Evolutionary conservation across 2,797 vertebrate genomes (phyloP), one percentile per base, ranked within the genome.

Genomic region (Darevskia nairensis): DNA sequence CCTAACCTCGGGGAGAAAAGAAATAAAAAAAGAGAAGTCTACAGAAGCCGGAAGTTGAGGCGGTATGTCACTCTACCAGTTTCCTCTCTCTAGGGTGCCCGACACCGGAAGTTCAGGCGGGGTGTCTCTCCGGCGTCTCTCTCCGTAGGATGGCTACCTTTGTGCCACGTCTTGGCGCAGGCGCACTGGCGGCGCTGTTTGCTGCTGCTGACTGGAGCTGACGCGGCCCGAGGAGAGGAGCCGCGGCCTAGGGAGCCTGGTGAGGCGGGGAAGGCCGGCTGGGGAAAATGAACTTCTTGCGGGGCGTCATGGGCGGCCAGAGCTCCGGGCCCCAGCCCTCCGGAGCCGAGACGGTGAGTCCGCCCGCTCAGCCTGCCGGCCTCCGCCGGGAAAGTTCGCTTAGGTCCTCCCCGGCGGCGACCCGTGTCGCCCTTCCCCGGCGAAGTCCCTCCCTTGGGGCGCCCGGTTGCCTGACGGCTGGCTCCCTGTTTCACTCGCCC

Each of bases 321-420:
- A 96, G 96, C 91, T 94, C 98, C 88, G 98, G 98, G 95, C 97
- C 98, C 84, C 98, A 98, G 94, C 98, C 98, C 27, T 98, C 98
- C 4, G 98, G 98, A 93, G 98, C 98, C 5, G 98, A 99, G 94
- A 99, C 99, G 97, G 99, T 99, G 97, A 97, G 98, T 92, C 71
- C 68, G 68, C 8, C 2, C 13, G 2, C 35, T 35, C 35, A 35
- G 35, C 35, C 35, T 35, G 35, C 35, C 35, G 35, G 35, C 29
- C 21, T 86, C 9, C 15, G 21, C 4, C 29, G 29, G 4, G 17
- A 3, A 27, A 46, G 39, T n/a, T 35, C 8, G 61, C 3, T 15
- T 15, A 55, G 50, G 50, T 55, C 11, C 50, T 3, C 3, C 50
- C 50, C 50, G 50, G 50, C 50, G 50, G 50, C 50, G 50, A 55